These are phyloP conservation scores for Papilio demoleus DNA, from an alignment of 2,888 invertebrate species.

Conservation along the genomic window DNA sequence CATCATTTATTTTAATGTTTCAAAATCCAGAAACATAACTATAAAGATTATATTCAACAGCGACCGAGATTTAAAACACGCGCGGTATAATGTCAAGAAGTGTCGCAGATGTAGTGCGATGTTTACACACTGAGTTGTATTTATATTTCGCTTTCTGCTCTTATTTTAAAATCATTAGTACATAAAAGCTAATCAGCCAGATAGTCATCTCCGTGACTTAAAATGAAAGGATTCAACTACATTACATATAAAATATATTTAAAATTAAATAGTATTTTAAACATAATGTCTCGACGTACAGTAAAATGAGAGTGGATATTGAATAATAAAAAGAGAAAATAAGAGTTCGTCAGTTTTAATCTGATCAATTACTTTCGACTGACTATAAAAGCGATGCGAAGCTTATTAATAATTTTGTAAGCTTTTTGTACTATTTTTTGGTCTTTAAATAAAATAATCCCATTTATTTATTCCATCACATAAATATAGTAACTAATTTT, in stretches of 20 bases:
- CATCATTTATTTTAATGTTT: too few species aligned
- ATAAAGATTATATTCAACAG: not conserved
- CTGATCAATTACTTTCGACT: not conserved
- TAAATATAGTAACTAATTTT: not conserved
- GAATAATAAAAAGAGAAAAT: not conserved
- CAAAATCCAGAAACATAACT: not conserved
- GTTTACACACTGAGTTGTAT: not conserved
- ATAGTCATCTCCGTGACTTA: too few species aligned
- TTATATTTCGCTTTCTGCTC: not conserved
- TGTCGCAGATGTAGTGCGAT: not conserved
- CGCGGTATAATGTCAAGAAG: not conserved
- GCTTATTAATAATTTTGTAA: not conserved
- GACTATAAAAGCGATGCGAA: not conserved
- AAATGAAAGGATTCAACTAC: too few species aligned
- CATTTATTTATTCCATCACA: too few species aligned
- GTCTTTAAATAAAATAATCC: not conserved
- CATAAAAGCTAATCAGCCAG: too few species aligned
- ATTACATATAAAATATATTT: too few species aligned
- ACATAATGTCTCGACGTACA: not conserved
- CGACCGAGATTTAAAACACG: not conserved
- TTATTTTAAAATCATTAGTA: not conserved
- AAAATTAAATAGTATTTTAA: too few species aligned
- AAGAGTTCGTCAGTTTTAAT: not conserved
- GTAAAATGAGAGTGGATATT: too few species aligned
- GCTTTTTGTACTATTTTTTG: not conserved